Percentiles rank a stretch among this genome's conserved stretches.
These are phyloP conservation scores for Argyra leucocephala DNA, from an alignment of 2,888 invertebrate species.

Conservation along the genomic window DNA sequence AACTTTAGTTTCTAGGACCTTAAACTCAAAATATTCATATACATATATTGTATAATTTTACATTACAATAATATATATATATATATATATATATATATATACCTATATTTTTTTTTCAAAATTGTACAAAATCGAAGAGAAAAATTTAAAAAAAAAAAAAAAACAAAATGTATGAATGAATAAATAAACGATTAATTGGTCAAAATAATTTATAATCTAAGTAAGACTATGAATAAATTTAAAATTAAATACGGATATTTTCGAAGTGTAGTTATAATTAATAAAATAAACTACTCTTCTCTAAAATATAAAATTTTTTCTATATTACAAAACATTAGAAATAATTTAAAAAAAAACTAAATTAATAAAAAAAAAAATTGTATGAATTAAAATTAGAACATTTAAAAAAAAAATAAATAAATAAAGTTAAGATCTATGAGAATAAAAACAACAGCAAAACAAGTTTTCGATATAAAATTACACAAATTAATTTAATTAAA, in stretches of 20 bases:
- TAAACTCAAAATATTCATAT: background rate
- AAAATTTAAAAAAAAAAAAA: no score
- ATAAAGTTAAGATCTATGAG: no score
- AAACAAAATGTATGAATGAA: background rate
- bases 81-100: background rate
- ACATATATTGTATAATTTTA: no score
- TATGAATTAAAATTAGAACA: no score
- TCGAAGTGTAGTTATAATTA: background rate
- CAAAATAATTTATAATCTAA: background rate
- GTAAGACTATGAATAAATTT: background rate
- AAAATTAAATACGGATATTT: background rate
- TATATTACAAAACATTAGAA: no score
- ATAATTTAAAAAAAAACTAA: no score
- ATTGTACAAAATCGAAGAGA: background rate
- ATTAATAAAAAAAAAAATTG: no score
- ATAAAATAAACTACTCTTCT: background rate
- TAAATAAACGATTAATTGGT: constrained; percentile 1
- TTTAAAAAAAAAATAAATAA: no score
- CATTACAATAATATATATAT: background rate
- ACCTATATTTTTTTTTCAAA: background rate
- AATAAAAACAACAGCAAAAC: background rate
- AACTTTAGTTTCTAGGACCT: background rate
- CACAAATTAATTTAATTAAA: no score
- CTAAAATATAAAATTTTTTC: background rate
- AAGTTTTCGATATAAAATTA: no score